These are phyloP conservation scores for Drosophila arizonae DNA, from an alignment of 1,140 invertebrate species.

Conservation along the genomic window DNA sequence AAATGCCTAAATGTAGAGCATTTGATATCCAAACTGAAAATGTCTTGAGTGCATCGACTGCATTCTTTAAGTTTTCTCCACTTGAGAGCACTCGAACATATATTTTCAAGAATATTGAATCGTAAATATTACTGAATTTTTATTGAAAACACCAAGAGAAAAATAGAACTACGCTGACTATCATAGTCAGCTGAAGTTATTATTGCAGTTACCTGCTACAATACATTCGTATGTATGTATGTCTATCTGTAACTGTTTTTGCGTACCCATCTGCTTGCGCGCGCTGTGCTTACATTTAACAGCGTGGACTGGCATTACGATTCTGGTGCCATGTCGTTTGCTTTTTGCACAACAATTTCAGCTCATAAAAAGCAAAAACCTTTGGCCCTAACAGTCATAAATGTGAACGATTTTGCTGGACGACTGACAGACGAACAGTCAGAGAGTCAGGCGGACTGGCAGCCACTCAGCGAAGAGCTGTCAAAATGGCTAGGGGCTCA, in stretches of 20 bases:
- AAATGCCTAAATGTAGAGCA: no score
- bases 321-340: conserved; percentile 39
- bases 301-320: conserved; percentile 34
- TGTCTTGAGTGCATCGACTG: no score
- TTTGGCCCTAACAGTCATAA: conserved; percentile 69
- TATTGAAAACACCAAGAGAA: no score
- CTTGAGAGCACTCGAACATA: neutral
- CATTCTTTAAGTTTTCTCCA: neutral
- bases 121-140: neutral
- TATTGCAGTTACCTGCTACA: neutral
- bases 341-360: conserved; percentile 49
- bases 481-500: conserved; percentile 54
- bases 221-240: neutral
- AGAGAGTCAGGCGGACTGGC: conserved; percentile 14
- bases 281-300: conserved; percentile 43
- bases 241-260: conserved; percentile 4
- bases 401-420: conserved; percentile 54
- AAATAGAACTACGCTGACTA: no score
- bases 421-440: conserved; percentile 18
- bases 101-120: conserved; percentile 1
- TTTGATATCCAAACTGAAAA: no score
- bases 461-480: conserved; percentile 53
- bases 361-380: conserved; percentile 57
- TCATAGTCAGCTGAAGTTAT: neutral
- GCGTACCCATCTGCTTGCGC: conserved; percentile 17